Conservation (phyloP, 2,888 invertebrate species). For the Eulithis testata region DNA sequence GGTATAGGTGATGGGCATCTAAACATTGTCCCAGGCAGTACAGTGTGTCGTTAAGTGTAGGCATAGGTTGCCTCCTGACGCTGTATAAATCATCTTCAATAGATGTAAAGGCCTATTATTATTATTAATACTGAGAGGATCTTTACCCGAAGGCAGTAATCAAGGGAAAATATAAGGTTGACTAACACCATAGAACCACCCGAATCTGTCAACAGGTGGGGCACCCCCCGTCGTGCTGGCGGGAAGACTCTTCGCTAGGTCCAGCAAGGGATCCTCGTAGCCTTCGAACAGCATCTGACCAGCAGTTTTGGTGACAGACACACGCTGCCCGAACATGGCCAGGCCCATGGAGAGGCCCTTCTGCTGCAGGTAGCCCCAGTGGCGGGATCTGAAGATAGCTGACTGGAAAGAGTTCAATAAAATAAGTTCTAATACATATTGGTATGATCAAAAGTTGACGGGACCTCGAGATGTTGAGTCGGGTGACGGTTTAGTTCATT, state of each 20-base stretch:
- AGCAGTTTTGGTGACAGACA: constrained; percentile 86
- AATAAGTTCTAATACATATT: too few species aligned
- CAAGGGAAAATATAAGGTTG: constrained; percentile 41
- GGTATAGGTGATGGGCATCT: too few species aligned
- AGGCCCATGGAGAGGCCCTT: constrained; percentile 86
- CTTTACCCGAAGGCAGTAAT: too few species aligned
- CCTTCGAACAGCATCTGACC: constrained; percentile 91
- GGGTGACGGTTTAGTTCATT: too few species aligned
- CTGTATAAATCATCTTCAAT: too few species aligned
- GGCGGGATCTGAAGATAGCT: constrained; percentile 83
- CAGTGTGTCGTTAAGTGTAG: too few species aligned
- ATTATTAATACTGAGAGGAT: too few species aligned
- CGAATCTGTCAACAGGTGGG: constrained; percentile 90
- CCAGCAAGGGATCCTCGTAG: constrained; percentile 89
- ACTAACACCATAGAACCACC: constrained; percentile 90
- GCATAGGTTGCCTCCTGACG: too few species aligned
- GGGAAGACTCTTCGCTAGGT: constrained; percentile 86
- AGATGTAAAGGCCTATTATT: too few species aligned
- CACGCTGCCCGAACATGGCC: constrained; percentile 79
- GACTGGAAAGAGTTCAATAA: constrained; percentile 71
- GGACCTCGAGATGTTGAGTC: too few species aligned
- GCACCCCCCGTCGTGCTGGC: constrained; percentile 82
- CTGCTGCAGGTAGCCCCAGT: constrained; percentile 84
- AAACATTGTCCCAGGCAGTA: too few species aligned
- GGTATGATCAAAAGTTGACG: too few species aligned